Evolutionary conservation across 2,113 vertebrate species (phyloP), one percentile per base, ranked within the genome.

Genomic region (Rallus limicola): DNA sequence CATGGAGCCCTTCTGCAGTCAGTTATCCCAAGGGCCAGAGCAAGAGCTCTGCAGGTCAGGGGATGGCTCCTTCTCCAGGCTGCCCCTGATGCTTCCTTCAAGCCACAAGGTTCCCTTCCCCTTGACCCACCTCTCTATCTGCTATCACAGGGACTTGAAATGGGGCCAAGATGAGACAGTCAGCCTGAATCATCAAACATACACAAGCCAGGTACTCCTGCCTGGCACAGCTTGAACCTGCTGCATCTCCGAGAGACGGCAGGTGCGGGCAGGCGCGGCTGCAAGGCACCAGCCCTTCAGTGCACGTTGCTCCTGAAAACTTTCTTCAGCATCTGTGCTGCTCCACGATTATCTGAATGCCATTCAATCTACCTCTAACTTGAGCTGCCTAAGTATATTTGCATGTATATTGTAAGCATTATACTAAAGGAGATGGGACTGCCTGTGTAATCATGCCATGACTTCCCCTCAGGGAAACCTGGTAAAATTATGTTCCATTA

Each of bases 401-500:
- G 84, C 83, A 85, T 89, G 75, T 86, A 87, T 82, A 95, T 93
- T 92, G 74, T 93, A 42, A 82, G 59, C 71, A 91, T 96, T 97
- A 84, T 46, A 76, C 84, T 88, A 96, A 95, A 95, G 89, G 90
- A 85, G 76, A 91, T 95, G 48, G 72, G 77, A 80, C 50, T 95
- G 85, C 69, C 93, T 95, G 65, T 62, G 86, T 87, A 96, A 97
- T 93, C 88, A 62, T 83, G 48, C 64, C 55, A 10, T 69, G 63
- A 81, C 53, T 96, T 96, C 77, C 91, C 93, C 95, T 93, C 26
- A 53, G 94, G 96, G 94, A 96, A 97, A 96, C 89, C 76, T 75
- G 77, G 78, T 95, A 93, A 97, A 96, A 97, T 97, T 95, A 97
- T 95, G 92, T 97, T 95, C 91, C 88, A 95, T 98, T 96, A 95